Base-by-base conservation (phyloP, 2,888 invertebrate genomes). In the Idaea dimidiata region DNA sequence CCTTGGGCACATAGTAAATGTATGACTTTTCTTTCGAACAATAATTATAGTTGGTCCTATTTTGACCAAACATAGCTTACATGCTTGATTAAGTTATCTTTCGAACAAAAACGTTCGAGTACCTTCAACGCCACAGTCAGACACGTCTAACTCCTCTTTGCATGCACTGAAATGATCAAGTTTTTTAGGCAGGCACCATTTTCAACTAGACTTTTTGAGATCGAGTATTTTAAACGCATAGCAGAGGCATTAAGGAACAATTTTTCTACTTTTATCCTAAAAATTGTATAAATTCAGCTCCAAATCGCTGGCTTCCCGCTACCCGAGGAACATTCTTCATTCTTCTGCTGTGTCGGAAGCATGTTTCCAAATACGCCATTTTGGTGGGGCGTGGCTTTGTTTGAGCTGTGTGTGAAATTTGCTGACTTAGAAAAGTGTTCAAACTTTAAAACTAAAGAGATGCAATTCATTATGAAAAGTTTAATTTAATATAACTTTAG, bases 281-380 rank as follows among this genome's bases (percentile, higher is more conserved):
- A 56, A 16, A 14, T 18, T 8, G 14, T 56, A 18, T 14, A 62
- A 61, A 59, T 73, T 74, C 82, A 88, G 72, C 86, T 88, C 82
- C 87, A 88, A 68, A 87, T 80, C 53, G 76, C 74, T 1, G 88
- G 84, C 70, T 87, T 87, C 8, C 75, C 73, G 24, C 84, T 80
- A 1, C 83, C 83, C 0, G 88, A 87, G 0, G 82, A 72, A 60
- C 87, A 86, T 14, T 80, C 75, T 57, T 81, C 79, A 60, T 72
- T 86, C 76, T 81, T 60, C 59, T 32, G 59, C 63, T 17, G 64
- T 58, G 17, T 56, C 59, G 33, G 63, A 69, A 57, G 72, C 57
- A 71, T 75, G 55, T 74, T 75, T 54, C 84, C 83, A 66, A 89
- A 85, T 56, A 83, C 61, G 65, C 78, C 79, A 74, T 73, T 78